Percentiles rank a stretch among this genome's conserved stretches.
Evolutionary conservation across 2,797 vertebrate genomes (phyloP).

Genomic region (Pseudochromis fuscus): DNA sequence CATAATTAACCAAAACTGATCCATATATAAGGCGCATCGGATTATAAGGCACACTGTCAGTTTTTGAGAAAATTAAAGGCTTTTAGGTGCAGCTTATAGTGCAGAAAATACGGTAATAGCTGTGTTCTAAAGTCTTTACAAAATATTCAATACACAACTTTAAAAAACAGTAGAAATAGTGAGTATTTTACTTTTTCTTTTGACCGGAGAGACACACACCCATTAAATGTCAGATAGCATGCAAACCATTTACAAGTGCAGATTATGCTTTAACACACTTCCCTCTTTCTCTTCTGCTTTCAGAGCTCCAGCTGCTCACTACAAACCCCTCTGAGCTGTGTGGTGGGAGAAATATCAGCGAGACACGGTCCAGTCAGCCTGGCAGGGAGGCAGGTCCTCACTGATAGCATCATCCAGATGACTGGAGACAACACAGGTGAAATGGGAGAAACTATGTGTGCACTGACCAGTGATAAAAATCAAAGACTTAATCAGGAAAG

Average conservation of each 20-base stretch:
- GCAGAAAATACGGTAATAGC: too few relatives aligned
- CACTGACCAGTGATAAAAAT: too few relatives aligned
- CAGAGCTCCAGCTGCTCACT: slow-evolving; percentile 79
- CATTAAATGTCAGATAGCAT: not conserved
- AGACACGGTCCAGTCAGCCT: slow-evolving; percentile 79
- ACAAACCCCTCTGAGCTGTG: slow-evolving; percentile 76
- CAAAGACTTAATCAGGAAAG: not conserved
- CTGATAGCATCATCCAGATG: slow-evolving; percentile 78
- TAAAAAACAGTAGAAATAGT: not conserved
- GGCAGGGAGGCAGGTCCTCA: slow-evolving; percentile 67
- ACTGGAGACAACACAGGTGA: slow-evolving; percentile 83
- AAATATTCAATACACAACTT: not conserved
- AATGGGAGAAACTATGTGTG: not conserved
- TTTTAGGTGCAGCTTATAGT: too few relatives aligned
- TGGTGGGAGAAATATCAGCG: slow-evolving; percentile 81
- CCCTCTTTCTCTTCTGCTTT: slow-evolving; percentile 12
- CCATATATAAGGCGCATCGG: too few relatives aligned
- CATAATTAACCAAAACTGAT: too few relatives aligned
- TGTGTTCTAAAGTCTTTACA: too few relatives aligned
- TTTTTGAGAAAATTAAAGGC: too few relatives aligned
- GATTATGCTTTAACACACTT: not conserved
- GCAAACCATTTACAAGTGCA: too few relatives aligned
- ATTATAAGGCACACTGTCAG: too few relatives aligned
- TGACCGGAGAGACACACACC: too few relatives aligned
- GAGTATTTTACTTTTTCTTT: too few relatives aligned